Percentiles rank a stretch among this genome's conserved stretches.
Conservation (phyloP, 2,113 vertebrate genomes). For the Corythaeola cristata region DNA sequence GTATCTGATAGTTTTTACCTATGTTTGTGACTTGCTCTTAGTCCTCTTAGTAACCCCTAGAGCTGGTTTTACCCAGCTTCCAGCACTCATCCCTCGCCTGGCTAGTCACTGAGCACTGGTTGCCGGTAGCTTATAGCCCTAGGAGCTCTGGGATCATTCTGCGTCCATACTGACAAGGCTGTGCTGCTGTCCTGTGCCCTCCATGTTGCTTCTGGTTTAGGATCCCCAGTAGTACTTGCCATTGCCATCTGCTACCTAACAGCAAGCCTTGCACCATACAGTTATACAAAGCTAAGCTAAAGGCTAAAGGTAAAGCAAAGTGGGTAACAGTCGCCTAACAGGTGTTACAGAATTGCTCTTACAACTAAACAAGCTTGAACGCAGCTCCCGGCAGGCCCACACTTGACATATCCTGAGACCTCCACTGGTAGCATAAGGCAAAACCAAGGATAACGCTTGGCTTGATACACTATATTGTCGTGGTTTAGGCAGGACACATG, state of each 20-base stretch:
- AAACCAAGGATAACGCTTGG: background rate
- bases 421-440: rapidly evolving
- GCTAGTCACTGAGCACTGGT: background rate
- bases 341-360: background rate
- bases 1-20: background rate
- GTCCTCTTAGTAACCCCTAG: background rate
- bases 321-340: background rate
- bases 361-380: background rate
- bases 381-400: background rate
- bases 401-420: background rate
- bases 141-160: background rate
- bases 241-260: background rate
- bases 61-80: background rate
- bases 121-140: background rate
- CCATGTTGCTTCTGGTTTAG: background rate
- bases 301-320: background rate
- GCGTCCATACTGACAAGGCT: background rate
- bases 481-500: background rate
- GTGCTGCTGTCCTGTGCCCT: background rate
- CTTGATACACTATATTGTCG: no score
- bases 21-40: background rate
- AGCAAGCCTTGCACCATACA: background rate
- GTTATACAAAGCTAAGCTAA: background rate
- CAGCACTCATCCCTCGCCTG: background rate
- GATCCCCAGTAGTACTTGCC: background rate